Base-by-base conservation (phyloP, 64 coral and sea anemone genomes). In the Montipora foliosa region DNA sequence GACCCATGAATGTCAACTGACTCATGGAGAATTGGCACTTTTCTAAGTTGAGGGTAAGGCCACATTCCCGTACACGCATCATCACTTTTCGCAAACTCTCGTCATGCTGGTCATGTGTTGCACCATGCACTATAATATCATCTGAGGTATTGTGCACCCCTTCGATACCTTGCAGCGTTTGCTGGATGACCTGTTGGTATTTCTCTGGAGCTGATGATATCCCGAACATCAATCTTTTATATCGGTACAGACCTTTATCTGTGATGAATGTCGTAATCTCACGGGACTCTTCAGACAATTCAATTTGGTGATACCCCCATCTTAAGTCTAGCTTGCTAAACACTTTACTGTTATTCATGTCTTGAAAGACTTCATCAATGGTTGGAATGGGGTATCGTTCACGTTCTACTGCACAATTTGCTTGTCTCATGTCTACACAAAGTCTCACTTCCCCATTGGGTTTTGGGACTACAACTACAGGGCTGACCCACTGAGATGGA, bases 241-340 rank as follows among this genome's bases (percentile, higher is more conserved):
- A 25, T 25, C 25, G 25, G 25, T 25, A 25, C 25, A 25, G 25
- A 25, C 25, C 25, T 25, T 25, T 25, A 25, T 25, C 25, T 25
- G 25, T 25, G 25, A 25, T 25, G 16, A 78, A 79, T 11, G 47
- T 79, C 4, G 46, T 79, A 51, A 79, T 79, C 6, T 19, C 46
- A 79, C 76, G 48, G 14, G 76, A 79, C 46, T 51, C 46, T 47
- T 45, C 12, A 10, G 2, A 14, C 6, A 79, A 44, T 44, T 79
- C 3, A 17, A 50, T 17, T 84, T 4, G 82, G 6, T 84, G 58
- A 5, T 64, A 16, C 1, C 82, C 60, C 58, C 60, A 44, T 6
- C 53, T 61, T 47, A 85, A 21, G 15, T 85, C 60, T 11, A n/a
- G 14, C 44, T 85, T 92, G 72, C 67, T 76, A 45, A 92, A 92